Evolutionary conservation across 2,113 vertebrate species (phyloP), one percentile per base, ranked within the genome.

Genomic region (Ciconia boyciana): DNA sequence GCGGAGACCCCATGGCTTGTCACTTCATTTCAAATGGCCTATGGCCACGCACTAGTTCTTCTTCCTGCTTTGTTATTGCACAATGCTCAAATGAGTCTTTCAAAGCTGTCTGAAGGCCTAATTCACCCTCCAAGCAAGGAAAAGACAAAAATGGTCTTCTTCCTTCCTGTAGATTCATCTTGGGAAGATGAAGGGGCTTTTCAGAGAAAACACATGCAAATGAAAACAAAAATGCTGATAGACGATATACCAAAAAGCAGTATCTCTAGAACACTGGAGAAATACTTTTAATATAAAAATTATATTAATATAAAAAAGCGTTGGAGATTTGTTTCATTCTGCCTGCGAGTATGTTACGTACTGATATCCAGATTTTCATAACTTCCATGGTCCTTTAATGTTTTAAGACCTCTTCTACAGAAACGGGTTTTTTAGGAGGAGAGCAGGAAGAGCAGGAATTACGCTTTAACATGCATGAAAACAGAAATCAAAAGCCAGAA

Each of bases 101-200:
- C 85, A 95, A 85, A 88, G 83, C 46, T 77, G 90, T 94, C 94
- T 95, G 93, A 93, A 97, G 93, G 94, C 90, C 93, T 94, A 90
- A 94, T 74, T 88, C 58, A 80, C 78, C 96, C 94, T 95, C 75
- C 55, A 93, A 93, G 95, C 90, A 94, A 95, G 90, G 58, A 76
- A 83, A 72, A 83, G 7, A 44, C 55, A 89, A 93, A 96, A 94
- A 77, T 1, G 4, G n/a, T 55, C 9, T 14, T 89, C 54, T 78
- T 94, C 77, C 49, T 94, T 90, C 85, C 84, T 86, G 91, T 43
- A 79, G 36, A 85, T 79, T 87, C 26, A 49, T 72, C 31, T 43
- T 49, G 28, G 83, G 34, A 61, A 91, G 49, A 94, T 68, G 48
- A 94, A 93, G 66, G 10, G 51, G 15, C 29, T 93, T 94, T 92